phyloP scores from a whole-genome alignment of 2,888 invertebrate species.

The Thera britannica region DNA sequence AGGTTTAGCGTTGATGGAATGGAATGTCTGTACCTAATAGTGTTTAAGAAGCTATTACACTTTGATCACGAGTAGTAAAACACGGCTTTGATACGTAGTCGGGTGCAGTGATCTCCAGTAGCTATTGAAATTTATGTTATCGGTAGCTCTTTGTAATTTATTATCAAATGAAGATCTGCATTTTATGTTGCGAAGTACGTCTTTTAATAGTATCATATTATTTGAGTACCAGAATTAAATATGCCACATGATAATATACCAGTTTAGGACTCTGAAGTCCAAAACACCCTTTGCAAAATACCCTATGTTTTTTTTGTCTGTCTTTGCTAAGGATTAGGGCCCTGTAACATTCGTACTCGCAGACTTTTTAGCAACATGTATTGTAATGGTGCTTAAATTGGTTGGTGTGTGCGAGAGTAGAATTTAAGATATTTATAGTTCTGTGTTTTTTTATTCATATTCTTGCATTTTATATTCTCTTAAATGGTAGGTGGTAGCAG shows the following conservation, averaged over 20 bases:
- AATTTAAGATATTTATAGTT: neutral
- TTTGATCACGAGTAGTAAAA: slow-evolving; percentile 14
- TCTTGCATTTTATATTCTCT: no score
- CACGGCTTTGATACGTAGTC: slow-evolving; percentile 13
- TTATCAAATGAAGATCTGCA: slow-evolving; percentile 12
- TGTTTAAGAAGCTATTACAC: slow-evolving; percentile 24
- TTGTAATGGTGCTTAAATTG: no score
- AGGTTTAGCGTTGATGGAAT: slow-evolving; percentile 10
- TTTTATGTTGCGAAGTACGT: slow-evolving; percentile 13
- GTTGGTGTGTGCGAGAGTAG: no score
- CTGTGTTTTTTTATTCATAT: neutral
- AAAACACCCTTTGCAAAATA: neutral
- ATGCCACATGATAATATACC: neutral
- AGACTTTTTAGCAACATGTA: no score
- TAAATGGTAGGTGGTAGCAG: no score
- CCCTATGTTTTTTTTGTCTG: no score
- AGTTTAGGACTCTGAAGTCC: neutral
- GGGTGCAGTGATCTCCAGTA: slow-evolving; percentile 9
- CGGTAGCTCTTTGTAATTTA: slow-evolving; percentile 23
- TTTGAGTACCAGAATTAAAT: neutral
- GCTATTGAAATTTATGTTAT: slow-evolving; percentile 17
- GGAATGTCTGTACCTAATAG: slow-evolving; percentile 11
- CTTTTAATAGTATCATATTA: slow-evolving; percentile 4
- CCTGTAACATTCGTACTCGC: no score
- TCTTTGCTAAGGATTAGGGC: no score